These are phyloP conservation scores for Microcaecilia unicolor DNA, from an alignment of 2,797 vertebrate genomes.

Conservation along the genomic window DNA sequence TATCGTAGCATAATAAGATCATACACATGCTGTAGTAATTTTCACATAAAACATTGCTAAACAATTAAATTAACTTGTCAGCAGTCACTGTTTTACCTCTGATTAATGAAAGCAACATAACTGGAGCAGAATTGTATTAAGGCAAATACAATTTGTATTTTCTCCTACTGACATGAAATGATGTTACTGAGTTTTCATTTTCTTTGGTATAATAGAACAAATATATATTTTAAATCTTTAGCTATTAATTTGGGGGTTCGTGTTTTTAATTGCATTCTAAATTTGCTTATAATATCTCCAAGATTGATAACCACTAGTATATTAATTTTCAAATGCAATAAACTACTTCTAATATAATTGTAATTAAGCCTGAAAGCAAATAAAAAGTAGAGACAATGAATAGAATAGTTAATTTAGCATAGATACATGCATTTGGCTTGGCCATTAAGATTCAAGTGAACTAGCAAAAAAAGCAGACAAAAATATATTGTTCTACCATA, in stretches of 20 bases:
- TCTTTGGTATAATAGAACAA: not conserved
- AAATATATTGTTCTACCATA: too few species aligned
- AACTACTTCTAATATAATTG: conserved; percentile 2
- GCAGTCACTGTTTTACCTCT: conserved; percentile 16
- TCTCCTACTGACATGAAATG: not conserved
- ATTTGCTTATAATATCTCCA: conserved; percentile 17
- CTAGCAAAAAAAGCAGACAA: not conserved
- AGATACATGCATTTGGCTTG: not conserved
- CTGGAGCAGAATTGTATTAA: not conserved
- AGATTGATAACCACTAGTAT: conserved; percentile 5
- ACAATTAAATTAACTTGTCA: conserved; percentile 17
- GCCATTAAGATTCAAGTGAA: not conserved
- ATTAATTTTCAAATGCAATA: conserved; percentile 13
- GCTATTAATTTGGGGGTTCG: conserved; percentile 3
- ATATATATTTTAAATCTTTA: conserved; percentile 9
- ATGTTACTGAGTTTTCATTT: not conserved
- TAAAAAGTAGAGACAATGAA: not conserved
- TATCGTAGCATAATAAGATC: conserved; percentile 4
- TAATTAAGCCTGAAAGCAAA: conserved; percentile 9
- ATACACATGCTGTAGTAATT: conserved; percentile 5
- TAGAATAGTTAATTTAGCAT: not conserved
- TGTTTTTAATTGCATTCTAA: conserved; percentile 10
- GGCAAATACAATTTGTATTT: not conserved
- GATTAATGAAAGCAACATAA: conserved; percentile 21
- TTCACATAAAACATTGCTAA: conserved; percentile 2